Percentiles rank a stretch among this genome's conserved stretches.
These are phyloP conservation scores for Gopherus flavomarginatus DNA, from an alignment of 2,113 vertebrate genomes.

Conservation along the genomic window DNA sequence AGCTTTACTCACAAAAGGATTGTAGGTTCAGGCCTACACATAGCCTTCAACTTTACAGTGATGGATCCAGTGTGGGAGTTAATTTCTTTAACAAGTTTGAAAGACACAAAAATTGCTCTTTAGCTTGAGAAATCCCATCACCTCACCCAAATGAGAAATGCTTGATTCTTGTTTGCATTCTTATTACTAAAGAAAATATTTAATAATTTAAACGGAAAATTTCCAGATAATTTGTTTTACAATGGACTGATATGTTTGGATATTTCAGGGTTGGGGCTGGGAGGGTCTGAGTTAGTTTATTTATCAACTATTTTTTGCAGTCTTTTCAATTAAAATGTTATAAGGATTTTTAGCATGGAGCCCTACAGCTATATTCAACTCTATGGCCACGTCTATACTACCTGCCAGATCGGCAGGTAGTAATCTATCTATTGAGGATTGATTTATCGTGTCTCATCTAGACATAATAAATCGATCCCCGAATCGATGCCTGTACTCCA, in stretches of 20 bases:
- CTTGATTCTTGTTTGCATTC: background rate
- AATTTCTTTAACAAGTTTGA: background rate
- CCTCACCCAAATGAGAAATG: background rate
- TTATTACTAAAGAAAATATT: background rate
- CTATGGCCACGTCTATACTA: background rate
- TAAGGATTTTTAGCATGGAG: background rate
- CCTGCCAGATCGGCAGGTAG: too few species aligned
- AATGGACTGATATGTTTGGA: background rate
- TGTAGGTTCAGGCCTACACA: background rate
- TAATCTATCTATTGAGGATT: too few species aligned
- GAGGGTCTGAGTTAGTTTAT: background rate
- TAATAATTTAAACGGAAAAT: background rate
- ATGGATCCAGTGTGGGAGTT: background rate
- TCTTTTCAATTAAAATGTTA: background rate
- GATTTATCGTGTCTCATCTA: too few species aligned
- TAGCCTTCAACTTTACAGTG: background rate
- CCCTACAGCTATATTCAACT: background rate
- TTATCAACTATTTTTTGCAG: background rate
- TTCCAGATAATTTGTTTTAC: background rate
- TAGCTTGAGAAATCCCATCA: background rate
- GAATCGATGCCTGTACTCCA: too few species aligned
- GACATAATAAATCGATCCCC: too few species aligned
- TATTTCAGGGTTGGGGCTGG: background rate
- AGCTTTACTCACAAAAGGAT: background rate
- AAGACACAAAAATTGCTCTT: background rate